Evolutionary conservation across 2,113 vertebrate species (phyloP).

Genomic region (Corythaixoides concolor): DNA sequence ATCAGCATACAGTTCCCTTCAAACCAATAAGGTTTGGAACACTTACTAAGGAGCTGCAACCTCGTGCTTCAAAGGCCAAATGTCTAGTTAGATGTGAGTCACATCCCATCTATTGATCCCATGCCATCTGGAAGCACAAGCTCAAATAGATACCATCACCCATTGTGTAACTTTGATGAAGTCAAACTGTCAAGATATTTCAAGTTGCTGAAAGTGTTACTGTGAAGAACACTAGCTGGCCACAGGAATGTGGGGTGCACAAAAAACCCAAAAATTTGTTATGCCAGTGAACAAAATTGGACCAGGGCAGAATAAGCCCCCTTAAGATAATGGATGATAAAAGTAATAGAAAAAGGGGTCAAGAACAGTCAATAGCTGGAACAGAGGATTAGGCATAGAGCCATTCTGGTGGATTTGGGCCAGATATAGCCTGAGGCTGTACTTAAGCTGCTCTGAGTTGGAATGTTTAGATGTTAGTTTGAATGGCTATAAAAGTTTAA

Average conservation of each 20-base stretch:
- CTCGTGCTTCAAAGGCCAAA: neutral
- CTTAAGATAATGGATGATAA: conserved; percentile 47
- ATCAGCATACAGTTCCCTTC: neutral
- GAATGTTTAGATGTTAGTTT: conserved; percentile 53
- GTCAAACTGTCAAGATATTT: neutral
- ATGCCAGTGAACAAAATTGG: neutral
- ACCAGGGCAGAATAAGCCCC: neutral
- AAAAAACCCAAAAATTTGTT: neutral
- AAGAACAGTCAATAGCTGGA: conserved; percentile 65
- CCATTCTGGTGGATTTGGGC: conserved; percentile 51
- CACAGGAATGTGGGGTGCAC: neutral
- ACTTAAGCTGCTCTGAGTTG: conserved; percentile 34
- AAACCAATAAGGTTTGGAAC: neutral
- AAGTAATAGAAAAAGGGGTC: conserved; percentile 58
- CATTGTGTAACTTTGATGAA: neutral
- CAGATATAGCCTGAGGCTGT: conserved; percentile 50
- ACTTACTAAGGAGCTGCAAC: conserved; percentile 8
- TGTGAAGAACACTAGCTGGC: neutral
- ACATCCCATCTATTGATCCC: conserved; percentile 43
- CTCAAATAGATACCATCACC: neutral
- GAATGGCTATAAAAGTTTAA: conserved; percentile 56
- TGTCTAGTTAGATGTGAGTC: conserved; percentile 6
- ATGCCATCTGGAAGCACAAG: conserved; percentile 21
- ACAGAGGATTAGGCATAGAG: conserved; percentile 48
- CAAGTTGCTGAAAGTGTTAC: neutral